Base-by-base conservation (phyloP, 2,113 vertebrate species). In the Cyanoderma ruficeps region DNA sequence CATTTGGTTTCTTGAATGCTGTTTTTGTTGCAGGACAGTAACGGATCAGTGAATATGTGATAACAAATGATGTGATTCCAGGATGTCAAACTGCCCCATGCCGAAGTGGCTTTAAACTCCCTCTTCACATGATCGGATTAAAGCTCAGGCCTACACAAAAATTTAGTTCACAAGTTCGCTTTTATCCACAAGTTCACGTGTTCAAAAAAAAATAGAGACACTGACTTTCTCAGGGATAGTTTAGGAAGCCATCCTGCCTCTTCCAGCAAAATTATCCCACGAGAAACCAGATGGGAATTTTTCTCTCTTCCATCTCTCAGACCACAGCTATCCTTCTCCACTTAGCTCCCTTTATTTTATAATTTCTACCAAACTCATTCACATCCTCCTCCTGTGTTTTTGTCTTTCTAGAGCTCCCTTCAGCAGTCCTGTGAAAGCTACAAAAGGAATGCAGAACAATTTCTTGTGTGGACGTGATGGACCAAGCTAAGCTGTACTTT, bases 211-310 rank as follows among this genome's bases (percentile, higher is more conserved):
- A 61, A 30, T 6, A 33, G 10, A 53, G 56, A 33, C 56, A 83
- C n/a, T 23, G 59, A 61, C 60, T 83, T 93, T 83, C 91, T 87
- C 68, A 53, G 64, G 60, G 63, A 57, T 23, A 50, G 50, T 76
- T 89, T 90, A 67, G 53, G 59, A 90, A 83, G 63, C 55, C 35
- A 37, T 41, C 55, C 71, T 41, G 64, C 24, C 55, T 83, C 72
- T 70, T 81, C 68, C 83, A 94, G 59, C 55, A 80, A 42, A 88
- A 93, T n/a, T 93, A 93, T 95, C 93, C 94, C 89, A 93, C 0
- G 44, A 87, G 94, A 94, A 94, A 95, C 78, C 30, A 22, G 71
- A 93, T 78, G 60, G 47, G 83, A 93, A 60, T 75, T 86, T 60
- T 85, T 37, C 55, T 78, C 39, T 81, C 69, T 83, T 60, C 41